Evolutionary conservation across 2,797 vertebrate genomes (phyloP).

Genomic region (Chiloscyllium punctatum): DNA sequence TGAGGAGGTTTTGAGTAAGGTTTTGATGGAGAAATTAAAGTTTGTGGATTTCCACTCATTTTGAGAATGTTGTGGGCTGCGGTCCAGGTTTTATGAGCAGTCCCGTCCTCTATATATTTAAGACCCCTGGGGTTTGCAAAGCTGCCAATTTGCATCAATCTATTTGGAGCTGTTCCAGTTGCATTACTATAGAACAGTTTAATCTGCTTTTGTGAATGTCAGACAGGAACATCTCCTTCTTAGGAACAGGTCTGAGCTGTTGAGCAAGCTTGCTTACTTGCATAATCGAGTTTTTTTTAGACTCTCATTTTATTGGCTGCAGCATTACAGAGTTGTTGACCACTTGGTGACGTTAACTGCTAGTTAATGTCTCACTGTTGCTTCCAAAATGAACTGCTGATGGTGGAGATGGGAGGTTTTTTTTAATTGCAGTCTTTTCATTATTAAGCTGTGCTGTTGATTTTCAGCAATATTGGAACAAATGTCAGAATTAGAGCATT

Average conservation of each 20-base stretch:
- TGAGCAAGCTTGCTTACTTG: conserved; percentile 22
- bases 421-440: not conserved
- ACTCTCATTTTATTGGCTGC: conserved; percentile 29
- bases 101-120: not conserved
- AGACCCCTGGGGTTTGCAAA: not conserved
- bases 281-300: conserved; percentile 33
- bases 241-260: conserved; percentile 34
- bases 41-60: conserved; percentile 17
- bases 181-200: conserved; percentile 14
- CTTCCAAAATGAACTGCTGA: not conserved
- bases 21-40: not conserved
- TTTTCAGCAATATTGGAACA: not conserved
- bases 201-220: conserved; percentile 29
- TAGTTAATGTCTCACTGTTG: conserved; percentile 20
- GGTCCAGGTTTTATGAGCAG: not conserved
- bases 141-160: not conserved
- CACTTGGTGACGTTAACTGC: not conserved
- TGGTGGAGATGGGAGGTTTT: not conserved
- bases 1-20: not conserved
- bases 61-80: not conserved
- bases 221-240: conserved; percentile 34
- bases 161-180: not conserved
- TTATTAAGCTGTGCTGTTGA: not conserved
- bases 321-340: not conserved
- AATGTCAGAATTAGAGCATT: not conserved